Evolutionary conservation across 2,888 invertebrate species (phyloP).

Genomic region (Eupithecia dodoneata): DNA sequence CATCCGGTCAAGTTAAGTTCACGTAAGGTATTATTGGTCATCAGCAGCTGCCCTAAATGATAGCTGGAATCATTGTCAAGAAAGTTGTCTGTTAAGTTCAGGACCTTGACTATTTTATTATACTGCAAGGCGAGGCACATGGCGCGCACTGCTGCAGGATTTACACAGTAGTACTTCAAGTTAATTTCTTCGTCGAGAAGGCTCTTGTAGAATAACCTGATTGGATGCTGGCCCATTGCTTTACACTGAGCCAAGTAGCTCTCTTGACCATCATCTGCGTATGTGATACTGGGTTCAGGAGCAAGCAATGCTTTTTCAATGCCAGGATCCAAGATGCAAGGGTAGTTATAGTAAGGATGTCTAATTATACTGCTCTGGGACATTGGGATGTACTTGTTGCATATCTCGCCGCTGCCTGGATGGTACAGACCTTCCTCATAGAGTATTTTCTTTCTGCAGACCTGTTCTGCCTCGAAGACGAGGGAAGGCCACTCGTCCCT

Average conservation of each 20-base stretch:
- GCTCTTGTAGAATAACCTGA: constrained; percentile 57
- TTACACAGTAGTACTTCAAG: constrained; percentile 67
- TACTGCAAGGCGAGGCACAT: constrained; percentile 64
- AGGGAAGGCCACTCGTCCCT: constrained; percentile 72
- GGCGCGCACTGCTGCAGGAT: constrained; percentile 62
- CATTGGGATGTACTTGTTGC: constrained; percentile 60
- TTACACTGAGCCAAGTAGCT: constrained; percentile 64
- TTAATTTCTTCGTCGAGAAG: constrained; percentile 61
- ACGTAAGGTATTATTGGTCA: constrained; percentile 54
- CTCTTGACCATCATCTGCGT: constrained; percentile 68
- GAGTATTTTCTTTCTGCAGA: constrained; percentile 54
- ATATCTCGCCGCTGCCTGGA: constrained; percentile 67
- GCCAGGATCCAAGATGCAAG: constrained; percentile 69
- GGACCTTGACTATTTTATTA: constrained; percentile 59
- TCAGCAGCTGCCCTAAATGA: constrained; percentile 68
- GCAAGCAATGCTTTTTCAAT: constrained; percentile 60
- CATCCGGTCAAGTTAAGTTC: constrained; percentile 69
- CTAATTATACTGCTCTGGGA: constrained; percentile 63
- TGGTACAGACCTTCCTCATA: constrained; percentile 56
- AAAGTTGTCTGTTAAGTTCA: constrained; percentile 68
- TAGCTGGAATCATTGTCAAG: constrained; percentile 65
- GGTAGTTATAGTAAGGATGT: constrained; percentile 71
- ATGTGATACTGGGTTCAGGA: constrained; percentile 52
- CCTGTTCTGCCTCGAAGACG: constrained; percentile 46
- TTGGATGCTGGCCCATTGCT: constrained; percentile 63